Conservation (phyloP, 2,113 vertebrate species). For the Emydura subglobosa region DNA sequence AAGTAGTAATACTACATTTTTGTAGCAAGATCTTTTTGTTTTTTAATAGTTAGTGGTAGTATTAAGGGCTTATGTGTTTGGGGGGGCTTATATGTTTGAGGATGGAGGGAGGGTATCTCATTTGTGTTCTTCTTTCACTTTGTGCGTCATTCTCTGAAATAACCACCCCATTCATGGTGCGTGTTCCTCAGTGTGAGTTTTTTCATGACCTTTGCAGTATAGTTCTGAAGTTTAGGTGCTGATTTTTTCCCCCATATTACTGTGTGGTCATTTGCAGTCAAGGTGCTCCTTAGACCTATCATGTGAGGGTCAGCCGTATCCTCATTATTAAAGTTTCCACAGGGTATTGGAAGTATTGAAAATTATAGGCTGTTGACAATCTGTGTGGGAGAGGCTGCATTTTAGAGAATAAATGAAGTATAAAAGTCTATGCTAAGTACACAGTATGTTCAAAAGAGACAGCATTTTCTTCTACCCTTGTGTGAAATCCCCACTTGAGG, state of each 20-base stretch:
- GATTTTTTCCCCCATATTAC: background rate
- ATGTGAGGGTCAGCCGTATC: background rate
- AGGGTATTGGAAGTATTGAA: background rate
- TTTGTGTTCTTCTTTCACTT: background rate
- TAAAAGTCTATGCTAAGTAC: background rate
- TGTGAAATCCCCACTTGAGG: background rate
- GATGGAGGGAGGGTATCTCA: background rate
- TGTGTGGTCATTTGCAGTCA: background rate
- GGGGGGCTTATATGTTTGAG: background rate
- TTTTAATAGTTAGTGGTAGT: background rate
- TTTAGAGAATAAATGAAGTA: background rate
- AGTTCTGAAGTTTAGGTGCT: background rate
- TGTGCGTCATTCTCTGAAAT: background rate
- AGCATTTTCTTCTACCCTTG: background rate
- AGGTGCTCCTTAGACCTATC: background rate
- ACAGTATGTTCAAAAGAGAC: background rate
- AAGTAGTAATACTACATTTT: background rate
- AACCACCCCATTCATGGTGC: background rate
- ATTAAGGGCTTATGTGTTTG: accelerated
- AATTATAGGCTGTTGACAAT: background rate
- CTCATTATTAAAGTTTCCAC: background rate
- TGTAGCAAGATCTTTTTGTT: background rate
- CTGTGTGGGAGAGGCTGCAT: background rate
- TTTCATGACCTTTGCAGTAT: background rate
- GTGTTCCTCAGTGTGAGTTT: background rate